These are phyloP conservation scores for Rosalia funebris DNA, from an alignment of 2,888 invertebrate species.

Conservation along the genomic window DNA sequence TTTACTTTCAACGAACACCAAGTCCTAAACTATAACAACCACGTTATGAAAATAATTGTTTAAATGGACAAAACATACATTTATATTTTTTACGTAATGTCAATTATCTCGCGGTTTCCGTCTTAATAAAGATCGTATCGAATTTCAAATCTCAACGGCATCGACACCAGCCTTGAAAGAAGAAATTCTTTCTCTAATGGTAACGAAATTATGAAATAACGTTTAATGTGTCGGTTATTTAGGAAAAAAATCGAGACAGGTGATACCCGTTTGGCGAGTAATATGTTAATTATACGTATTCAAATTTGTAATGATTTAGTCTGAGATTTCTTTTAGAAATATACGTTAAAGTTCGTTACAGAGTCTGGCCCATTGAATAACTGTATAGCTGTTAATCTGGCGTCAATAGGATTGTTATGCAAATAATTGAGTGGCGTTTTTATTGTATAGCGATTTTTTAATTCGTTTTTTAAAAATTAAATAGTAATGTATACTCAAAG, in stretches of 20 bases:
- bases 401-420: background rate
- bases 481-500: too few species aligned
- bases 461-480: too few species aligned
- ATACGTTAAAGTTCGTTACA: constrained; percentile 18
- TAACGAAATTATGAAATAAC: constrained; percentile 2
- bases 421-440: background rate
- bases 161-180: background rate
- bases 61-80: too few species aligned
- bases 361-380: constrained; percentile 13
- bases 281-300: constrained; percentile 1
- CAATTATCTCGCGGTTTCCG: too few species aligned
- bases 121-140: too few species aligned
- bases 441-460: background rate
- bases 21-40: too few species aligned
- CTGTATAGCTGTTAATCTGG: background rate
- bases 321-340: constrained; percentile 7
- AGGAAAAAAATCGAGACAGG: constrained; percentile 9
- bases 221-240: constrained; percentile 17
- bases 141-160: too few species aligned
- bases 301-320: background rate
- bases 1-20: too few species aligned
- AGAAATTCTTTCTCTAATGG: background rate
- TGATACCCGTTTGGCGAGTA: constrained; percentile 20
- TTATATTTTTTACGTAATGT: too few species aligned
- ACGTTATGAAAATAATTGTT: too few species aligned